Evolutionary conservation across 2,888 invertebrate species (phyloP), one percentile per base, ranked within the genome.

Genomic region (Drosophila silvestris): DNA sequence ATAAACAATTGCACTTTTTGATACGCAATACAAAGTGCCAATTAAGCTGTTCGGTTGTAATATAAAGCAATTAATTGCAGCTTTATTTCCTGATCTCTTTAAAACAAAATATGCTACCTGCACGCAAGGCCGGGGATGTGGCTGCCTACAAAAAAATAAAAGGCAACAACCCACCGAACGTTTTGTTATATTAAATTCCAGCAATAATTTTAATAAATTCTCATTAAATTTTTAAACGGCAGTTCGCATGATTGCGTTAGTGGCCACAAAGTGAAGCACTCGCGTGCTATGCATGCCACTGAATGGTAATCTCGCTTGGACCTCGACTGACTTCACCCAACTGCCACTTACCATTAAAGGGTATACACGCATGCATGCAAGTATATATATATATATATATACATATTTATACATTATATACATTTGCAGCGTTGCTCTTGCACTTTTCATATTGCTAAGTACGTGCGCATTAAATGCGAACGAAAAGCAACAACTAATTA

Each of bases 401-500:
- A 44, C 28, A n/a, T 16, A 22, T 22, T 7, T 16, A 6, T 5
- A 37, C 30, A 30, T 30, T 30, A 1, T 30, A 30, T 30, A 12
- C 33, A 12, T 6, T 28, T 5, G 30, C 7, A 19, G 62, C 14
- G 16, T 39, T 51, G 26, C 56, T 59, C 67, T 54, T 85, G 83
- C 77, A 85, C 89, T 82, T 77, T 82, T 74, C 62, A 73, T 79
- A 77, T 71, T 88, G 77, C 74, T 81, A 71, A 79, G 65, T 70
- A 78, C 65, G 70, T 50, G 70, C 83, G 58, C 68, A 65, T 53
- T 63, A 70, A 76, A 75, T 69, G 72, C 70, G 58, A 79, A 83
- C 83, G 79, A 77, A 79, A 85, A 60, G 87, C 84, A 83, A 73
- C 86, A 85, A 85, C 90, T 87, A 90, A 87, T 90, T 90, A 83